phyloP scores from a whole-genome alignment of 2,113 vertebrate genomes.

The Tyrannus savana region DNA sequence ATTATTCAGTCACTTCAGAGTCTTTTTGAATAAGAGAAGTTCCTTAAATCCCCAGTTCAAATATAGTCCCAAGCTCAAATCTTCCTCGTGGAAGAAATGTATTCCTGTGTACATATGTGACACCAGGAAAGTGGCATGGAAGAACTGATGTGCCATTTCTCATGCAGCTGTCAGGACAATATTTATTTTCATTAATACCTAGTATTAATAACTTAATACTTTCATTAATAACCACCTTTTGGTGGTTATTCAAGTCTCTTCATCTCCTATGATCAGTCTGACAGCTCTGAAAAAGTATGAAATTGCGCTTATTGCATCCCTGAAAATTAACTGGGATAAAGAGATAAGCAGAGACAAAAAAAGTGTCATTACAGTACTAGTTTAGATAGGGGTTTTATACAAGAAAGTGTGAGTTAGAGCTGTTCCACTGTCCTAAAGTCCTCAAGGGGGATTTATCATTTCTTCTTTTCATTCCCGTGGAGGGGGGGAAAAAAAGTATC shows the following conservation, averaged over 20 bases:
- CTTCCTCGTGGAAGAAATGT: neutral
- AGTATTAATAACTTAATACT: neutral
- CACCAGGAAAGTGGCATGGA: neutral
- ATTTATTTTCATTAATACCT: neutral
- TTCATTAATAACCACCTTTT: neutral
- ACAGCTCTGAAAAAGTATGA: neutral
- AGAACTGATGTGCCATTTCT: neutral
- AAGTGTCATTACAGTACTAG: neutral
- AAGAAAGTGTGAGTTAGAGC: neutral
- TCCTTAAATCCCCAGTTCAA: neutral
- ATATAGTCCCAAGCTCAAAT: neutral
- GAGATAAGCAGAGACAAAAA: neutral
- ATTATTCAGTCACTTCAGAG: neutral
- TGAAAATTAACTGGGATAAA: neutral
- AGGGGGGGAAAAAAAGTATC: neutral
- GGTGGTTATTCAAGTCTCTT: neutral
- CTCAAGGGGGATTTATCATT: neutral
- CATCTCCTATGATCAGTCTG: neutral
- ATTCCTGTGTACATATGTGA: fast-evolving
- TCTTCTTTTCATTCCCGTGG: neutral
- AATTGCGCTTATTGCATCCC: neutral
- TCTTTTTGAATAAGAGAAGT: neutral
- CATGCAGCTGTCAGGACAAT: neutral
- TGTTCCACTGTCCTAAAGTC: neutral
- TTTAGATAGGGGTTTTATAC: neutral